A percentile compares a stretch with the other conserved stretches of the same genome.
These are phyloP conservation scores for Electrona antarctica DNA, from an alignment of 2,113 vertebrate species.

Conservation along the genomic window DNA sequence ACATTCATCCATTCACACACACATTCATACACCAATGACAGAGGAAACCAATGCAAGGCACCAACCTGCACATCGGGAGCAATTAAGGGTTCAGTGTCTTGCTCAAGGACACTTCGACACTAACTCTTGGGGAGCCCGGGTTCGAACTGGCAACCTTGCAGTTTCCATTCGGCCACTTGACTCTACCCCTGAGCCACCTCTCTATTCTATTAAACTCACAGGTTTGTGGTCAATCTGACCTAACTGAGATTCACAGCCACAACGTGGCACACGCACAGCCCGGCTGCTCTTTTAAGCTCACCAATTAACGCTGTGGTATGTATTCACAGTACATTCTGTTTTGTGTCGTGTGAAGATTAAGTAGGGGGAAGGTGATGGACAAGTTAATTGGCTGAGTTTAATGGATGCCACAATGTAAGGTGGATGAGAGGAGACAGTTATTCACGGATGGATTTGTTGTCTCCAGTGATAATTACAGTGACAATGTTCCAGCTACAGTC, in stretches of 20 bases:
- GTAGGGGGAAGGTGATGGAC: constrained; percentile 33
- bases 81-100: too few relatives aligned
- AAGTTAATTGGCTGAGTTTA: constrained; percentile 53
- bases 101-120: too few relatives aligned
- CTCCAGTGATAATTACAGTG: constrained; percentile 62
- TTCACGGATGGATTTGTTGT: constrained; percentile 57
- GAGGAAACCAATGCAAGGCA: too few relatives aligned
- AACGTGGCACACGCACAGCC: background rate
- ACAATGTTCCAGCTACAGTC: constrained; percentile 60
- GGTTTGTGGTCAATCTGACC: background rate
- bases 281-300: too few relatives aligned
- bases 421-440: constrained; percentile 56
- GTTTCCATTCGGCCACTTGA: background rate
- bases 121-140: too few relatives aligned
- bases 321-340: constrained; percentile 5
- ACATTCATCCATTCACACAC: too few relatives aligned
- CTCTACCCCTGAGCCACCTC: too few relatives aligned
- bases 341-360: background rate
- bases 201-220: too few relatives aligned
- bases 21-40: too few relatives aligned
- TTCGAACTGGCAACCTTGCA: too few relatives aligned
- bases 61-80: too few relatives aligned
- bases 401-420: constrained; percentile 57
- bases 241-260: background rate
- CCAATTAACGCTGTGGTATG: too few relatives aligned